Conservation (phyloP, 2,888 invertebrate genomes). For the Nysson spinosus region DNA sequence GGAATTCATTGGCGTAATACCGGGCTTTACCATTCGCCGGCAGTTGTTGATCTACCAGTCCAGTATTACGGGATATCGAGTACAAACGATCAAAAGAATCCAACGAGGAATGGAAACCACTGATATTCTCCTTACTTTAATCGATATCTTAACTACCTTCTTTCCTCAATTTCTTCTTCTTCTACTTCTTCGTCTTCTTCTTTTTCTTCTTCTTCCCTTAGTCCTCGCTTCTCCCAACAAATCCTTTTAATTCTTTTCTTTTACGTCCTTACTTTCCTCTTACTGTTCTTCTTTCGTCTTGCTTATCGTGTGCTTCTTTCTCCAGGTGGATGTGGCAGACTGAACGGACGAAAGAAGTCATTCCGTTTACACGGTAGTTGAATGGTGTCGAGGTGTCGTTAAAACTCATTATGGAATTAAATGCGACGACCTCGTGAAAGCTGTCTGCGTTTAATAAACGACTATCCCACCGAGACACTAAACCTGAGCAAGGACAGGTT, state of each 20-base stretch:
- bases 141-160: background rate
- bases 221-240: background rate
- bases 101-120: slow-evolving; percentile 8
- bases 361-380: slow-evolving; percentile 25
- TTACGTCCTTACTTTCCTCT: too few relatives aligned
- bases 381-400: slow-evolving; percentile 47
- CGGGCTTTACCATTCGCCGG: slow-evolving; percentile 25
- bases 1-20: slow-evolving; percentile 70
- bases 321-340: background rate
- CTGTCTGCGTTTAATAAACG: slow-evolving; percentile 57
- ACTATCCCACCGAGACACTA: slow-evolving; percentile 22
- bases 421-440: slow-evolving; percentile 49
- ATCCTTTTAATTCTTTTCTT: slow-evolving; percentile 15
- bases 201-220: background rate
- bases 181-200: background rate
- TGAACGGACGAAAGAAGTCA: slow-evolving; percentile 18
- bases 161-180: background rate
- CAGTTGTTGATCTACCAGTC: slow-evolving; percentile 48
- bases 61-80: slow-evolving; percentile 32
- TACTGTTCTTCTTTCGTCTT: background rate
- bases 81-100: background rate
- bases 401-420: slow-evolving; percentile 58
- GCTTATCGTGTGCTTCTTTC: slow-evolving; percentile 3
- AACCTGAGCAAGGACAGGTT: background rate
- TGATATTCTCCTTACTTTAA: slow-evolving; percentile 21